Percentiles rank a stretch among this genome's conserved stretches.
These are phyloP conservation scores for Cepaea hortensis DNA, from an alignment of 2,888 invertebrate genomes.

Conservation along the genomic window DNA sequence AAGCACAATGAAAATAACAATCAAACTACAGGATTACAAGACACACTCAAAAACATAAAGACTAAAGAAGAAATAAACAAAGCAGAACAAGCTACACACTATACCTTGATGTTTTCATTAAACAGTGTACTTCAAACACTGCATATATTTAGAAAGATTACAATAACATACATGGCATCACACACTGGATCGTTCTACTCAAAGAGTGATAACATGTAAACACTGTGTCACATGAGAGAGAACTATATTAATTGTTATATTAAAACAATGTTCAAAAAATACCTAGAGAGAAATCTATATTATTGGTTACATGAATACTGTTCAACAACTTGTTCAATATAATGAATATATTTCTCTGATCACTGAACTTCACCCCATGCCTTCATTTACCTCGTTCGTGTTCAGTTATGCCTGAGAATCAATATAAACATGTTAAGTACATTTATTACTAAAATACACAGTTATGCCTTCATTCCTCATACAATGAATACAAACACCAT, in stretches of 20 bases:
- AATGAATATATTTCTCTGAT: slow-evolving; percentile 7
- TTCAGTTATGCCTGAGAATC: slow-evolving; percentile 44
- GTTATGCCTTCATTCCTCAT: not conserved
- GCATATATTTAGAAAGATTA: not conserved
- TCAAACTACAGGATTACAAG: too few relatives aligned
- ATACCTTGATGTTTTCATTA: not conserved
- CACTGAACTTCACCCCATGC: slow-evolving; percentile 40
- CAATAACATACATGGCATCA: not conserved
- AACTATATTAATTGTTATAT: not conserved
- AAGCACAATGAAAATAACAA: too few relatives aligned
- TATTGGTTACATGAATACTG: not conserved
- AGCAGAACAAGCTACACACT: not conserved
- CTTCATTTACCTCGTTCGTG: slow-evolving; percentile 46
- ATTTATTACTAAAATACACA: not conserved
- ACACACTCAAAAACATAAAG: not conserved
- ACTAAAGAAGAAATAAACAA: not conserved
- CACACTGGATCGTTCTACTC: not conserved
- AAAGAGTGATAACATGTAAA: not conserved
- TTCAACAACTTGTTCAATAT: not conserved
- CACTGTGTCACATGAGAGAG: not conserved
- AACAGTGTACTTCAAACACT: not conserved
- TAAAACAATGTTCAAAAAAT: not conserved
- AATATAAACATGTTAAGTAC: slow-evolving; percentile 26
- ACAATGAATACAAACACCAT: not conserved
- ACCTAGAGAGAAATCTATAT: not conserved